Percentiles rank a stretch among this genome's conserved stretches.
Evolutionary conservation across 2,797 vertebrate species (phyloP).

Genomic region (Crocodylus rhombifer): DNA sequence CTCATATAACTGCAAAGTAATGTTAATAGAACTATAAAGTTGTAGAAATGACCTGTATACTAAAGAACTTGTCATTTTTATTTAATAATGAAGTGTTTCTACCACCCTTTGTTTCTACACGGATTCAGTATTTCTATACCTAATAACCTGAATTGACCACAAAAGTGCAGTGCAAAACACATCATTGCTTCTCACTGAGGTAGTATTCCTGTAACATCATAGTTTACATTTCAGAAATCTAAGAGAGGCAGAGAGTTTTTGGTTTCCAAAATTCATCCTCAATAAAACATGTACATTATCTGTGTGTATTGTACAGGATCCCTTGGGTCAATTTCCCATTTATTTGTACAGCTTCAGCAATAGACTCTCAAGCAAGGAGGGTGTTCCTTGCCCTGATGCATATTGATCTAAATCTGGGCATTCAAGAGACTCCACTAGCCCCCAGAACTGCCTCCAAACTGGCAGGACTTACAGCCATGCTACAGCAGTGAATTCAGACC

Average conservation of each 20-base stretch:
- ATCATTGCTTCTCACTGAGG: neutral
- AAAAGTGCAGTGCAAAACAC: neutral
- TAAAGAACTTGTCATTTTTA: neutral
- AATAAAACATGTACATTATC: neutral
- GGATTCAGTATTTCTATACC: neutral
- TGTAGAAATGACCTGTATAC: neutral
- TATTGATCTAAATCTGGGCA: neutral
- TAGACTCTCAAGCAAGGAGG: neutral
- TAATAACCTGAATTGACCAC: neutral
- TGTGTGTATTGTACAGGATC: neutral
- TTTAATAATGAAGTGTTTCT: neutral
- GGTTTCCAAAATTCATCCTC: neutral
- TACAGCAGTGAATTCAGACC: neutral
- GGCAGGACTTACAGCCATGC: neutral
- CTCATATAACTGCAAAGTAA: neutral
- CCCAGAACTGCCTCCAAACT: neutral
- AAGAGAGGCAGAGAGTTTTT: neutral
- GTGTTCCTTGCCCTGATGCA: neutral
- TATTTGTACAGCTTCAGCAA: neutral
- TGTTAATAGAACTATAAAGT: too few species aligned
- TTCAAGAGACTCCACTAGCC: neutral
- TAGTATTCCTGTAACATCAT: neutral
- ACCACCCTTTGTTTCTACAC: neutral
- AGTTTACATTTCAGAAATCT: neutral
- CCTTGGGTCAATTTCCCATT: neutral